A percentile compares a stretch with the other conserved stretches of the same genome.
Evolutionary conservation across 2,888 invertebrate species (phyloP).

Genomic region (Agonopterix subpropinquella): DNA sequence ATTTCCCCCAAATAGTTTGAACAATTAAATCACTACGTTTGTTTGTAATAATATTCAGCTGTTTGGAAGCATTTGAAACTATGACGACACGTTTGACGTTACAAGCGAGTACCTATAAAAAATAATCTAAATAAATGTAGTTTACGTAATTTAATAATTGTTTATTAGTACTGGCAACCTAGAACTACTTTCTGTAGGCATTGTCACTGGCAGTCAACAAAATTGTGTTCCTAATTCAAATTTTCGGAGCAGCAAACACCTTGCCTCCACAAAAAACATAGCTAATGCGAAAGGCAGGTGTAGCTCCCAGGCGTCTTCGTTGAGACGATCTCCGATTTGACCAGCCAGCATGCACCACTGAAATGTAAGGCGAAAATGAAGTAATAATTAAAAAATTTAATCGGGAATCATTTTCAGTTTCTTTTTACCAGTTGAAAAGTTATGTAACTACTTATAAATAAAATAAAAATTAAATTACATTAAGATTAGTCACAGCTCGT

Average conservation of each 20-base stretch:
- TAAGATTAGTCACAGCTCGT: neutral
- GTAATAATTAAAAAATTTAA: neutral
- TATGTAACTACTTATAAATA: neutral
- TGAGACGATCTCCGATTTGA: neutral
- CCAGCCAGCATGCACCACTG: neutral
- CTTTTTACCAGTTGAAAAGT: neutral
- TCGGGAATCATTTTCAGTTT: neutral
- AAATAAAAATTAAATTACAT: neutral
- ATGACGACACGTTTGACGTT: no score
- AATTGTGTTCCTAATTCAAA: constrained; percentile 42
- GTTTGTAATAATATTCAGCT: no score
- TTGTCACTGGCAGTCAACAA: neutral
- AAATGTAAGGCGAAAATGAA: no score
- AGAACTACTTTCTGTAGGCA: no score
- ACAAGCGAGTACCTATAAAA: no score
- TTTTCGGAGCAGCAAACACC: constrained; percentile 36
- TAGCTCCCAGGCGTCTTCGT: constrained; percentile 16
- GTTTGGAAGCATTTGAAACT: no score
- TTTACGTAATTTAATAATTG: no score
- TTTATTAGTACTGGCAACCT: no score
- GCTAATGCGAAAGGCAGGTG: constrained; percentile 56
- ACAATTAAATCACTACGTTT: no score
- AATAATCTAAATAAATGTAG: no score
- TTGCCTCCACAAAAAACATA: constrained; percentile 44
- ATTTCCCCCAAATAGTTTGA: no score